A percentile compares a stretch with the other conserved stretches of the same genome.
Evolutionary conservation across 2,888 invertebrate species (phyloP).

Genomic region (Zhuqinia jingwanae): DNA sequence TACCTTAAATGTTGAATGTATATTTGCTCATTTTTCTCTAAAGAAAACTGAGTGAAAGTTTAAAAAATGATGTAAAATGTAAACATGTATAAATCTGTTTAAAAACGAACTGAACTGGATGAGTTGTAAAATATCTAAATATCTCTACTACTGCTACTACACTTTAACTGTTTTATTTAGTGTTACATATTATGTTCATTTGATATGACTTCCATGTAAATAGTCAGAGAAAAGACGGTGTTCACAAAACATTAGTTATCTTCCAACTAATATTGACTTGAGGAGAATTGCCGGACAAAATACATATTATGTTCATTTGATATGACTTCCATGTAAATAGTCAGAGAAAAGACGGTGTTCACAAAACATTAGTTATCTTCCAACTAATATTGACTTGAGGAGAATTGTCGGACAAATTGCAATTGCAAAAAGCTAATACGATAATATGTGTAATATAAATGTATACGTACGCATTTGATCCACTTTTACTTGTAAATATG

Average conservation of each 20-base stretch:
- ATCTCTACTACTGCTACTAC: neutral
- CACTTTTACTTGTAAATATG: neutral
- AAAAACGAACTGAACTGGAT: conserved; percentile 3
- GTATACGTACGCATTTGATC: neutral
- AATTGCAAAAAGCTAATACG: neutral
- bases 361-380: conserved; percentile 1
- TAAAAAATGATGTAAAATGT: neutral
- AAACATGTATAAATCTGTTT: neutral
- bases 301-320: conserved; percentile 37
- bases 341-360: conserved; percentile 1
- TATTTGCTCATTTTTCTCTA: conserved; percentile 7
- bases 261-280: neutral
- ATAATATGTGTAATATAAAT: no score
- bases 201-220: conserved; percentile 30
- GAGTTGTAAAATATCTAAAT: neutral
- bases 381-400: neutral
- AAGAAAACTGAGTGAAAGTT: conserved; percentile 8
- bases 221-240: conserved; percentile 2
- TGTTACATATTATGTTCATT: no score
- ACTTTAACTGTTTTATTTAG: conserved; percentile 29
- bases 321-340: conserved; percentile 30
- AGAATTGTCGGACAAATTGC: neutral
- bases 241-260: neutral
- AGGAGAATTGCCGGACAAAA: neutral
- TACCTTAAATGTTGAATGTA: neutral